A percentile compares a stretch with the other conserved stretches of the same genome.
phyloP scores from a whole-genome alignment of 2,113 vertebrate genomes.

The Nicator chloris region DNA sequence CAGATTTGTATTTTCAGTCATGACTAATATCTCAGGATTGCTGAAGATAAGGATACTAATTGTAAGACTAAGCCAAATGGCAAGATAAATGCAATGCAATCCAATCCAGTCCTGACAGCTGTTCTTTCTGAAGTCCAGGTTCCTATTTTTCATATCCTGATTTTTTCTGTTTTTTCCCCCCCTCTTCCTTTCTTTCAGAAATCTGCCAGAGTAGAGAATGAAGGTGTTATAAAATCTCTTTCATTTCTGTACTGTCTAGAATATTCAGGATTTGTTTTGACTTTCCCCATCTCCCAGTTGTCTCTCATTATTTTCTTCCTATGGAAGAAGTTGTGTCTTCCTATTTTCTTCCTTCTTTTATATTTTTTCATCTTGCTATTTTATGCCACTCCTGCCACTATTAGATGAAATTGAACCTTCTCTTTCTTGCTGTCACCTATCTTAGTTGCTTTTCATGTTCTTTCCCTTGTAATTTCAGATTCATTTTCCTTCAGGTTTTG shows the following conservation, averaged over 20 bases:
- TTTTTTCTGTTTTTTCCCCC: neutral
- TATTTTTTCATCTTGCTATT: neutral
- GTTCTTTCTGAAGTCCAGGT: neutral
- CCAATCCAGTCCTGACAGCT: neutral
- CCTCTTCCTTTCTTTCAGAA: neutral
- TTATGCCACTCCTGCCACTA: neutral
- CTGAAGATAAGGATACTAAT: neutral
- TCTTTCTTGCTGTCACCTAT: neutral
- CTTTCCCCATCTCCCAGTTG: neutral
- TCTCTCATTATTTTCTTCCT: neutral
- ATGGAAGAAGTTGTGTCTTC: fast-evolving
- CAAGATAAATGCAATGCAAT: neutral
- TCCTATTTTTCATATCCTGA: neutral
- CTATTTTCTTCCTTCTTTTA: neutral
- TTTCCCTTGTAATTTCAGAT: neutral
- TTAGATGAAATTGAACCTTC: neutral
- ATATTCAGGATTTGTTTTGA: neutral
- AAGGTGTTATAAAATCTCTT: neutral
- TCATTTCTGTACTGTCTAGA: neutral
- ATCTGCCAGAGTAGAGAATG: neutral
- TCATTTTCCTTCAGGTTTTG: neutral
- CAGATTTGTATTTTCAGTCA: neutral
- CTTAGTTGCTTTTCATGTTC: neutral
- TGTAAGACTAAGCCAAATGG: neutral
- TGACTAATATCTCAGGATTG: neutral